A percentile compares a stretch with the other conserved stretches of the same genome.
Conservation (phyloP, 2,888 invertebrate species). For the Drosophila rellima region DNA sequence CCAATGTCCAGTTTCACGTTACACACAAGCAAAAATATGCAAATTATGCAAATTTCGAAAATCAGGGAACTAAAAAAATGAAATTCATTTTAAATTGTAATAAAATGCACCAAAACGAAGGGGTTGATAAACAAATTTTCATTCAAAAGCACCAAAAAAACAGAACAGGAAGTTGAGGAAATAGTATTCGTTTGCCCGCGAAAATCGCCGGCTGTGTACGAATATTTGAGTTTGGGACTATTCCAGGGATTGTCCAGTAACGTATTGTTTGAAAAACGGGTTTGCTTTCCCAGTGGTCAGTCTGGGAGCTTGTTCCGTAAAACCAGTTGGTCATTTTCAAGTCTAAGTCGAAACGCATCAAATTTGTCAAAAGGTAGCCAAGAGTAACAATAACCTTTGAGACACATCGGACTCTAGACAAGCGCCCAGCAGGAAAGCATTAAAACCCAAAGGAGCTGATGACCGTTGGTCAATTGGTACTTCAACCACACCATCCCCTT, state of each 20-base stretch:
- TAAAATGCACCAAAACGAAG: slow-evolving; percentile 50
- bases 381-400: slow-evolving; percentile 6
- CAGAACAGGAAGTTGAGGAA: slow-evolving; percentile 7
- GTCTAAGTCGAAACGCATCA: not conserved
- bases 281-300: slow-evolving; percentile 65
- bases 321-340: slow-evolving; percentile 60
- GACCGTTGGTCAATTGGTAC: slow-evolving; percentile 44
- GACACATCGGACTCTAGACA: not conserved
- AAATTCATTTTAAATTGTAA: slow-evolving; percentile 46
- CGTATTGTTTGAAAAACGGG: slow-evolving; percentile 52
- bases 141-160: slow-evolving; percentile 47
- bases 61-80: slow-evolving; percentile 3
- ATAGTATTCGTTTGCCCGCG: slow-evolving; percentile 7
- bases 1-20: slow-evolving; percentile 43
- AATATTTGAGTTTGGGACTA: slow-evolving; percentile 24
- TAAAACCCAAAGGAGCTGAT: slow-evolving; percentile 12
- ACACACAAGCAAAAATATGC: slow-evolving; percentile 25
- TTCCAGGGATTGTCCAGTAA: slow-evolving; percentile 10
- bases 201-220: slow-evolving; percentile 35
- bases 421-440: slow-evolving; percentile 35
- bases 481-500: slow-evolving; percentile 1
- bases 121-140: slow-evolving; percentile 54
- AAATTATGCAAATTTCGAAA: slow-evolving; percentile 60
- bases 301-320: slow-evolving; percentile 11
- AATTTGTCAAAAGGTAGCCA: not conserved